phyloP scores from a whole-genome alignment of 2,888 invertebrate species.

The Sympetrum striolatum region DNA sequence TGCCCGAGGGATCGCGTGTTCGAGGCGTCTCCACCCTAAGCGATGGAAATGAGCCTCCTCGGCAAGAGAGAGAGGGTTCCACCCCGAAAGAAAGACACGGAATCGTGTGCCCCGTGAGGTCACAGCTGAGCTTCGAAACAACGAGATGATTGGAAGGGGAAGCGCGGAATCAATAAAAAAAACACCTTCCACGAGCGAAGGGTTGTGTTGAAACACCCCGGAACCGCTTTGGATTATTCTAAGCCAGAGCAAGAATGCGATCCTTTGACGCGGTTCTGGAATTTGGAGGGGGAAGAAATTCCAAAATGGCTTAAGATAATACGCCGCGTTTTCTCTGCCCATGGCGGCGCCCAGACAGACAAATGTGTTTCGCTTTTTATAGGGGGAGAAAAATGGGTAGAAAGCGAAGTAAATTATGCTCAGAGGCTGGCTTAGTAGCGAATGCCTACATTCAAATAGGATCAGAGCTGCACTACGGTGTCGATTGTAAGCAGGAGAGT shows the following conservation, averaged over 20 bases:
- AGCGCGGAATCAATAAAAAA: neutral
- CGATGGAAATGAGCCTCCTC: neutral
- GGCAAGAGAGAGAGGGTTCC: neutral
- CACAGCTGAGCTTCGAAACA: neutral
- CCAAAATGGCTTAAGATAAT: neutral
- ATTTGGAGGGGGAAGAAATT: neutral
- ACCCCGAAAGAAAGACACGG: neutral
- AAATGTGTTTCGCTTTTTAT: too few relatives aligned
- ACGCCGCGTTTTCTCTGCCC: neutral
- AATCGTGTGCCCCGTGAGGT: neutral
- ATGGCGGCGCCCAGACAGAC: neutral
- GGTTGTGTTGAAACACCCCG: constrained; percentile 26
- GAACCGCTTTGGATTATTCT: constrained; percentile 5
- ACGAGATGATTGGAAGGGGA: neutral
- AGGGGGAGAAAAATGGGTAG: too few relatives aligned
- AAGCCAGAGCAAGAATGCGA: neutral
- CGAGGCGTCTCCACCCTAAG: neutral
- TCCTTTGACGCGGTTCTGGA: constrained; percentile 18
- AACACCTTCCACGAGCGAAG: neutral
- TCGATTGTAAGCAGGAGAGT: too few relatives aligned
- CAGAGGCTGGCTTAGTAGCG: too few relatives aligned
- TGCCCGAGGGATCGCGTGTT: neutral
- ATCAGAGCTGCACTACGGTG: too few relatives aligned
- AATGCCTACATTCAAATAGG: too few relatives aligned
- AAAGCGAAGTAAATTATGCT: too few relatives aligned